Base-by-base conservation (phyloP, 2,797 vertebrate species). In the Lindbergichthys nudifrons region DNA sequence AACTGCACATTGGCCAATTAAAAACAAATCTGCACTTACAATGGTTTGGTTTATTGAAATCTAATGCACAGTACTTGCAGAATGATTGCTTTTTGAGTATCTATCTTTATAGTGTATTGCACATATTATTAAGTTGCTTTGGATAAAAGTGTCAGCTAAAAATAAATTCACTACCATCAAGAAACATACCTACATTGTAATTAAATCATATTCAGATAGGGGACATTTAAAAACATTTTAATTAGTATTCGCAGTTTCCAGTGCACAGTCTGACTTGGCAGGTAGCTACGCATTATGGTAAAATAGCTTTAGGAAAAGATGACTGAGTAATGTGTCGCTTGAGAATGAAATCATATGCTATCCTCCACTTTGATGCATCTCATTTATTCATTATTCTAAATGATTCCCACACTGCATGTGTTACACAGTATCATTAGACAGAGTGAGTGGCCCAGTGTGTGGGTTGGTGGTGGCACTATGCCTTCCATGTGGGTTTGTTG, bases 331-430 rank as follows among this genome's bases (percentile, higher is more conserved):
- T 48, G 23, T 53, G 14, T 46, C 53, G 18, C 50, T 16, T 19
- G 23, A 51, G 6, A 73, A 61, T 51, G 73, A 50, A 50, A 67
- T 30, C 10, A 63, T 60, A 11, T n/a, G 43, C 2, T 54, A 18
- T 21, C 60, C 54, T 60, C 15, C 23, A 51, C 30, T 67, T 45
- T 75, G 7, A 65, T 53, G 61, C 15, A 67, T 26, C 21, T 64
- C 8, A 77, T 68, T 57, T 57, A 70, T 74, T 51, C 39, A 65
- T 65, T 65, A 66, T 67, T 47, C n/a, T 64, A 30, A 67, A 32
- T 46, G 5, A 52, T 65, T 53, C 30, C 48, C 36, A 47, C 42
- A 19, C 39, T 56, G 57, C 42, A 48, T 41, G 23, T 63, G 48
- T 21, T 48, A 36, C 36, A 56, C 18, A 32, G 21, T 54, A 42